phyloP scores from a whole-genome alignment of 2,113 vertebrate species.

The Datnioides undecimradiatus region DNA sequence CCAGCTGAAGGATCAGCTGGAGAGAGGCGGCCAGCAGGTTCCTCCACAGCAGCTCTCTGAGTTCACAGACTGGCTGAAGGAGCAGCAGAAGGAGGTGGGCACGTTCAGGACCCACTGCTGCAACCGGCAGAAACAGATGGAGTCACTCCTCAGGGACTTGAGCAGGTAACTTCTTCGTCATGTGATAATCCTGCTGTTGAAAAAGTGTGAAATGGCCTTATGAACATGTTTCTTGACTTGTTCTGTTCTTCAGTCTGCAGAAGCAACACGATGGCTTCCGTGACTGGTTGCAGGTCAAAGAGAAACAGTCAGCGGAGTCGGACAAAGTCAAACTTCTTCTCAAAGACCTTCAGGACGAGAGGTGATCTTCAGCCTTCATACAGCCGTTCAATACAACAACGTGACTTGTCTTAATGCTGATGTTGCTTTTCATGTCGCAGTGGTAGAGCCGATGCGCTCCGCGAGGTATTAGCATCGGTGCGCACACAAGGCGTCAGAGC shows the following conservation, averaged over 20 bases:
- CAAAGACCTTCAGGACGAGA: slow-evolving; percentile 77
- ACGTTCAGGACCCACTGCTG: slow-evolving; percentile 85
- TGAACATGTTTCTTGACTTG: not conserved
- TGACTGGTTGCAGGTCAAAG: slow-evolving; percentile 80
- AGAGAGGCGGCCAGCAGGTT: slow-evolving; percentile 82
- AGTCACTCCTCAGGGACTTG: slow-evolving; percentile 80
- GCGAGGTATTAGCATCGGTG: slow-evolving; percentile 68
- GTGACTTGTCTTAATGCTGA: not conserved
- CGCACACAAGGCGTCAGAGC: slow-evolving; percentile 77
- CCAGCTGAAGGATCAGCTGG: slow-evolving; percentile 84
- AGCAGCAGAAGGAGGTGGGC: slow-evolving; percentile 87
- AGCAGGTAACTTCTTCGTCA: slow-evolving; percentile 77
- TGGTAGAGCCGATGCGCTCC: slow-evolving; percentile 58
- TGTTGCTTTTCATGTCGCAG: slow-evolving; percentile 38
- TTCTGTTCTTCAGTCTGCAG: slow-evolving; percentile 72
- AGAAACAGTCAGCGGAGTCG: slow-evolving; percentile 59
- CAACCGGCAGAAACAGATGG: slow-evolving; percentile 83
- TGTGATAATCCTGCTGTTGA: not conserved
- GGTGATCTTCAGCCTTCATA: slow-evolving; percentile 62
- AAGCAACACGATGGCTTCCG: slow-evolving; percentile 74
- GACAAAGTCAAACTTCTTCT: slow-evolving; percentile 66
- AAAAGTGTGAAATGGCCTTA: not conserved
- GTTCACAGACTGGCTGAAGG: slow-evolving; percentile 84
- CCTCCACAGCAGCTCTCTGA: slow-evolving; percentile 83
- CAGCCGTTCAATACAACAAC: no score